A percentile compares a stretch with the other conserved stretches of the same genome.
phyloP scores from a whole-genome alignment of 2,888 invertebrate species.

The Herminia tarsipennalis region DNA sequence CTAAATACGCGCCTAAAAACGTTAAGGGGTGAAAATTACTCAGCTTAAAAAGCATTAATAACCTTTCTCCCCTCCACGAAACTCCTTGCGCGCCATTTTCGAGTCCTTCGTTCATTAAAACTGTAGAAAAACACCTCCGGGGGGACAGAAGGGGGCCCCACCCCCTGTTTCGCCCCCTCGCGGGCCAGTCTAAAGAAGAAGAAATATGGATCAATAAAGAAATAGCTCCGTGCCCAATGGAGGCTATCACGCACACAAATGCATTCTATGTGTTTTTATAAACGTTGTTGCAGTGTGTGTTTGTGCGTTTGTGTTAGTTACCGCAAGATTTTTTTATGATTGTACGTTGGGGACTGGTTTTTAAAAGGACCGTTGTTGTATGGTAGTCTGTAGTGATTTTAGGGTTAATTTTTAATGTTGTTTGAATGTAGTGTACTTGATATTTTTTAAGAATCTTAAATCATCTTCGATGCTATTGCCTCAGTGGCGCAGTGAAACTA shows the following conservation, averaged over 20 bases:
- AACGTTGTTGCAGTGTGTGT: constrained; percentile 42
- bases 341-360: constrained; percentile 32
- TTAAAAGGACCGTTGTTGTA: constrained; percentile 28
- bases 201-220: constrained; percentile 87
- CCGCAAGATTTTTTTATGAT: constrained; percentile 55
- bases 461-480: no score
- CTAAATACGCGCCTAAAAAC: constrained; percentile 54
- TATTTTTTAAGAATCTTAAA: constrained; percentile 7
- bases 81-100: constrained; percentile 67
- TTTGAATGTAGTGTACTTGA: not conserved
- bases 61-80: constrained; percentile 65
- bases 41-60: constrained; percentile 83
- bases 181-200: constrained; percentile 82
- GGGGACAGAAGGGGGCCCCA: constrained; percentile 39
- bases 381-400: constrained; percentile 18
- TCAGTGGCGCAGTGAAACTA: no score
- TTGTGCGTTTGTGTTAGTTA: constrained; percentile 47
- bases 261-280: constrained; percentile 47
- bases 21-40: constrained; percentile 74
- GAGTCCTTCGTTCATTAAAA: constrained; percentile 82
- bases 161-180: constrained; percentile 44
- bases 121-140: constrained; percentile 83
- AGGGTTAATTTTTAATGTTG: constrained; percentile 4
- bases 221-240: constrained; percentile 84
- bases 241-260: constrained; percentile 75